Conservation (phyloP, 2,113 vertebrate genomes). For the Erinaceus europaeus region DNA sequence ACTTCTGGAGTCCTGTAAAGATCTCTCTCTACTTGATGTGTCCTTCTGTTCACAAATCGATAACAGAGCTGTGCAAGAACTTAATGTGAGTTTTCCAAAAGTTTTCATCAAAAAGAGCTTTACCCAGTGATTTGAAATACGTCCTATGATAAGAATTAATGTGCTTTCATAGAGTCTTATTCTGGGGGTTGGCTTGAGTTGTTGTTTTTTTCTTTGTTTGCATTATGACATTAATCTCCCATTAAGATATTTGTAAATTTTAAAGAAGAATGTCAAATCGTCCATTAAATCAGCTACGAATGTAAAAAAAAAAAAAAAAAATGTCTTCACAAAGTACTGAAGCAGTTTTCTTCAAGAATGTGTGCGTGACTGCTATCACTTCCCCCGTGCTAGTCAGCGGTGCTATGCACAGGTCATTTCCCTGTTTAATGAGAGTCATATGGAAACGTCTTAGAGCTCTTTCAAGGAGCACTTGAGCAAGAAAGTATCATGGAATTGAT, state of each 20-base stretch:
- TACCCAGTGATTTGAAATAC: slow-evolving; percentile 88
- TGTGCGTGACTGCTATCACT: slow-evolving; percentile 58
- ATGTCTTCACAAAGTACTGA: slow-evolving; percentile 56
- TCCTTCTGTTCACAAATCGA: slow-evolving; percentile 99
- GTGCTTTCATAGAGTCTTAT: slow-evolving; percentile 67
- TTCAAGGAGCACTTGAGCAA: slow-evolving; percentile 53
- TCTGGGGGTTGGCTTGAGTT: slow-evolving; percentile 61
- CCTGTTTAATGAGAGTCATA: slow-evolving; percentile 65
- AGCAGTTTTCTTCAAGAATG: slow-evolving; percentile 66
- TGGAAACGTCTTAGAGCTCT: slow-evolving; percentile 61
- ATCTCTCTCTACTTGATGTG: slow-evolving; percentile 93
- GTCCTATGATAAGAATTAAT: slow-evolving; percentile 63
- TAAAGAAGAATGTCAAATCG: slow-evolving; percentile 42
- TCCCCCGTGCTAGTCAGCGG: slow-evolving; percentile 58
- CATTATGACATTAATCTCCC: not conserved
- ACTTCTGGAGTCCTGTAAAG: slow-evolving; percentile 92
- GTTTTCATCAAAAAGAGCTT: slow-evolving; percentile 98
- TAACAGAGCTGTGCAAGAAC: slow-evolving; percentile 91
- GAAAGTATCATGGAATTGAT: slow-evolving; percentile 65
- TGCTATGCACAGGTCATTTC: slow-evolving; percentile 66
- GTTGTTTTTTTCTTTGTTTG: slow-evolving; percentile 26
- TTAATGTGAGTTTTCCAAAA: slow-evolving; percentile 90
- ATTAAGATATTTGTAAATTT: slow-evolving; percentile 51
- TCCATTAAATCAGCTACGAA: slow-evolving; percentile 60
- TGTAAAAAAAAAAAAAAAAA: slow-evolving; percentile 52